A percentile compares a stretch with the other conserved stretches of the same genome.
Evolutionary conservation across 2,888 invertebrate genomes (phyloP).

Genomic region (Cataglyphis rosenhaueri): DNA sequence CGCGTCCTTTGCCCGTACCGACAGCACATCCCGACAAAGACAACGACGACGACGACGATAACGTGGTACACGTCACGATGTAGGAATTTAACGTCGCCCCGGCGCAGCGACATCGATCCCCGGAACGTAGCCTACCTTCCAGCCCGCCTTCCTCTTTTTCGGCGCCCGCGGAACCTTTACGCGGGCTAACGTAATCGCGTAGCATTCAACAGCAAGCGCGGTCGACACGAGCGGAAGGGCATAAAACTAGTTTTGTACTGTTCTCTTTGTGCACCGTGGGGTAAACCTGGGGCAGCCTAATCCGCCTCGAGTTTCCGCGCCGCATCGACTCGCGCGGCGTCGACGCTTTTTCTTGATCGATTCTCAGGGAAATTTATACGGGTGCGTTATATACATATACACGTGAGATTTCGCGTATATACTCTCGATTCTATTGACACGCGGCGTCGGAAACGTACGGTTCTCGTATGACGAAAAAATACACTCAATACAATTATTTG

Average conservation of each 20-base stretch:
- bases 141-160: slow-evolving; percentile 27
- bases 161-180: slow-evolving; percentile 23
- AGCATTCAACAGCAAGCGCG: slow-evolving; percentile 47
- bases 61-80: slow-evolving; percentile 30
- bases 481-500: neutral
- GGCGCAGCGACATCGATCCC: slow-evolving; percentile 55
- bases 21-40: slow-evolving; percentile 39
- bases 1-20: slow-evolving; percentile 42
- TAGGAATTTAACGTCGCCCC: slow-evolving; percentile 51
- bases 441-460: neutral
- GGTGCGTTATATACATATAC: slow-evolving; percentile 15
- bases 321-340: slow-evolving; percentile 47
- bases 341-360: slow-evolving; percentile 32
- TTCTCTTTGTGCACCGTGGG: slow-evolving; percentile 53
- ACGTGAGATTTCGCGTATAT: slow-evolving; percentile 33
- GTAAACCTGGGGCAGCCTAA: slow-evolving; percentile 44
- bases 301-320: slow-evolving; percentile 49
- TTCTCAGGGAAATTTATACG: slow-evolving; percentile 17
- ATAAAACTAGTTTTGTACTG: slow-evolving; percentile 68
- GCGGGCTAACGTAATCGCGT: slow-evolving; percentile 42
- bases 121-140: slow-evolving; percentile 35
- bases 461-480: neutral
- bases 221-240: slow-evolving; percentile 53
- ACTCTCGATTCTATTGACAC: slow-evolving; percentile 11
- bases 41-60: slow-evolving; percentile 20